phyloP scores from a whole-genome alignment of 2,888 invertebrate species.

The Azorinus chamasolen region DNA sequence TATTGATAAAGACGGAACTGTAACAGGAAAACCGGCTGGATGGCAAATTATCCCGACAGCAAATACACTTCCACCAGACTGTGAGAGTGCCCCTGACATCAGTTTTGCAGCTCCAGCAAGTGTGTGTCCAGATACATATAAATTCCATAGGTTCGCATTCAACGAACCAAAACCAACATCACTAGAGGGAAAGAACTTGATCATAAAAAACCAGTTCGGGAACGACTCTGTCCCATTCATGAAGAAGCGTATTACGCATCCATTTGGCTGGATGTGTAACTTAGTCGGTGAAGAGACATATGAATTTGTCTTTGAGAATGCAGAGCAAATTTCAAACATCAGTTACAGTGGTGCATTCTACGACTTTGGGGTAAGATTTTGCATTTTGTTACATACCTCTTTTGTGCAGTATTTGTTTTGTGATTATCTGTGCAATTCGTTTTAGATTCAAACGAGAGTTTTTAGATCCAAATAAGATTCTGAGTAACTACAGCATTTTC shows the following conservation, averaged over 20 bases:
- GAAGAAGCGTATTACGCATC: constrained; percentile 79
- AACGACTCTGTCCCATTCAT: constrained; percentile 64
- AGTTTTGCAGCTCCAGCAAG: constrained; percentile 51
- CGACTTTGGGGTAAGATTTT: constrained; percentile 71
- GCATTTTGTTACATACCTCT: background rate
- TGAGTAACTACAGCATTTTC: too few relatives aligned
- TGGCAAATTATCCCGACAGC: constrained; percentile 74
- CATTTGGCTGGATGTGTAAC: constrained; percentile 80
- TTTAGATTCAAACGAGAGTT: too few relatives aligned
- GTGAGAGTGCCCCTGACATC: constrained; percentile 26
- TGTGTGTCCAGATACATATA: constrained; percentile 71
- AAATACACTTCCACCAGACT: constrained; percentile 64
- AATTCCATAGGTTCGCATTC: constrained; percentile 79
- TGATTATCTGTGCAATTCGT: too few relatives aligned
- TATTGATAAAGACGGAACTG: constrained; percentile 79
- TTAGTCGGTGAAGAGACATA: constrained; percentile 70
- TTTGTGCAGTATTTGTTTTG: background rate
- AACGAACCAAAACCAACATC: constrained; percentile 76
- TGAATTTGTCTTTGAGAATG: constrained; percentile 75
- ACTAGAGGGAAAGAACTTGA: constrained; percentile 72
- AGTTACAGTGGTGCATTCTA: constrained; percentile 77
- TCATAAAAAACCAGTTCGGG: constrained; percentile 75
- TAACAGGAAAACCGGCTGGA: constrained; percentile 68
- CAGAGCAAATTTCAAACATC: constrained; percentile 79
- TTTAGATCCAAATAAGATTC: too few relatives aligned